These are phyloP conservation scores for Pseudochirops corinnae DNA, from an alignment of 2,797 vertebrate species.

Conservation along the genomic window DNA sequence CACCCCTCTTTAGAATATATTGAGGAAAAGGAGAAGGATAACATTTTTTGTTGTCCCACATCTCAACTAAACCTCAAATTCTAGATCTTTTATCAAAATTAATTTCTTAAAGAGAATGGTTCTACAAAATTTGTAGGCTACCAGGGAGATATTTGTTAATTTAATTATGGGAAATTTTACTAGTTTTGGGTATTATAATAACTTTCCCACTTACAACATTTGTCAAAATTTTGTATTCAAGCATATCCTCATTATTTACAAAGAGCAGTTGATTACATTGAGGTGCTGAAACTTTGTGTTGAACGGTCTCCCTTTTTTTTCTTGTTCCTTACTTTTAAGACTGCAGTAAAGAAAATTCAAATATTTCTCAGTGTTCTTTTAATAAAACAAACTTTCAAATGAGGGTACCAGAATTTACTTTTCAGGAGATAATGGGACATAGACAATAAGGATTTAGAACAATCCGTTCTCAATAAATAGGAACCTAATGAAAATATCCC, in stretches of 20 bases:
- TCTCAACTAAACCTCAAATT: background rate
- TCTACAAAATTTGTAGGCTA: background rate
- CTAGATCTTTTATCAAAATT: background rate
- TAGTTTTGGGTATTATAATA: background rate
- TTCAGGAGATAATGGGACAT: background rate
- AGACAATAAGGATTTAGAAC: background rate
- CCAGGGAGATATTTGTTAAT: background rate
- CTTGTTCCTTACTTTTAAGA: background rate
- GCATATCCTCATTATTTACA: background rate
- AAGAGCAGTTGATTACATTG: background rate
- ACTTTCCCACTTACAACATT: background rate
- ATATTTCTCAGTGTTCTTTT: background rate
- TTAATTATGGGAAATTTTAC: background rate
- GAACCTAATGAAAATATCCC: background rate
- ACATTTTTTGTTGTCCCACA: background rate
- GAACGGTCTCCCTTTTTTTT: background rate
- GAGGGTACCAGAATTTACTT: background rate
- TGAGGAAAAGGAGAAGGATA: background rate
- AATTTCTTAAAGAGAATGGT: background rate
- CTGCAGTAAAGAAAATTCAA: background rate
- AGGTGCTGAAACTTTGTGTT: background rate
- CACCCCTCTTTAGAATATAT: background rate
- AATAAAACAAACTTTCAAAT: background rate
- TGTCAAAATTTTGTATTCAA: background rate
- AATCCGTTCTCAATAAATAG: background rate